phyloP scores from a whole-genome alignment of 2,888 invertebrate species.

The Phalangium opilio region DNA sequence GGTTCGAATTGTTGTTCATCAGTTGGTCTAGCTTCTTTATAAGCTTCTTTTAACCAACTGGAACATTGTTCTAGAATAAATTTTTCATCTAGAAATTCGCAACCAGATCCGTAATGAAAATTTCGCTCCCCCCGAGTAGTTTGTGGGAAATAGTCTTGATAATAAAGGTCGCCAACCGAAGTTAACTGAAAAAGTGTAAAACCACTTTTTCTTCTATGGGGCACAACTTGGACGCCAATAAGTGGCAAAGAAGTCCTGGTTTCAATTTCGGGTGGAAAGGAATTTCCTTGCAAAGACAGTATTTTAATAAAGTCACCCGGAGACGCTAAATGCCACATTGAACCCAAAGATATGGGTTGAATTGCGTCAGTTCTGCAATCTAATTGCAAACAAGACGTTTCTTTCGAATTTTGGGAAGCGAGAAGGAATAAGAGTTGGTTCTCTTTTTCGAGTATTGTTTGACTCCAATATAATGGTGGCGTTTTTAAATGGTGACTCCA shows the following conservation, averaged over 20 bases:
- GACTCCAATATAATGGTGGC: conserved; percentile 10
- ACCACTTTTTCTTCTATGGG: conserved; percentile 4
- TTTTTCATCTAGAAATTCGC: too few species aligned
- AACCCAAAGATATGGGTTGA: conserved; percentile 8
- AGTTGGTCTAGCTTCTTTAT: too few species aligned
- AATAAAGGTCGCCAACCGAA: conserved; percentile 13
- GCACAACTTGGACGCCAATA: conserved; percentile 6
- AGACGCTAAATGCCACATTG: conserved; percentile 7
- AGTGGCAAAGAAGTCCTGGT: conserved; percentile 6
- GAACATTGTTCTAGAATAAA: too few species aligned
- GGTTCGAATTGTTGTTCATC: too few species aligned
- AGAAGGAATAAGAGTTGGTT: conserved; percentile 5
- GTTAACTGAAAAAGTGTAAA: conserved; percentile 10
- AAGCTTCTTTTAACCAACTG: too few species aligned
- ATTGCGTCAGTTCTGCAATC: neutral
- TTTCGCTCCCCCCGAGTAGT: too few species aligned
- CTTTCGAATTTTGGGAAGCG: conserved; percentile 7
- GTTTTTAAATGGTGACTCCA: conserved; percentile 11
- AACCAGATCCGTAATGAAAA: too few species aligned
- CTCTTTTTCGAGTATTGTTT: neutral
- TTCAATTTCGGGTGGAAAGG: conserved; percentile 1
- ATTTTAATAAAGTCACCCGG: conserved; percentile 7
- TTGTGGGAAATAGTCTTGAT: conserved; percentile 7
- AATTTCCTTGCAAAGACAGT: conserved; percentile 6
- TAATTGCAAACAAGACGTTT: conserved; percentile 6